phyloP scores from a whole-genome alignment of 2,888 invertebrate genomes.

The Drosophila multiciliata region DNA sequence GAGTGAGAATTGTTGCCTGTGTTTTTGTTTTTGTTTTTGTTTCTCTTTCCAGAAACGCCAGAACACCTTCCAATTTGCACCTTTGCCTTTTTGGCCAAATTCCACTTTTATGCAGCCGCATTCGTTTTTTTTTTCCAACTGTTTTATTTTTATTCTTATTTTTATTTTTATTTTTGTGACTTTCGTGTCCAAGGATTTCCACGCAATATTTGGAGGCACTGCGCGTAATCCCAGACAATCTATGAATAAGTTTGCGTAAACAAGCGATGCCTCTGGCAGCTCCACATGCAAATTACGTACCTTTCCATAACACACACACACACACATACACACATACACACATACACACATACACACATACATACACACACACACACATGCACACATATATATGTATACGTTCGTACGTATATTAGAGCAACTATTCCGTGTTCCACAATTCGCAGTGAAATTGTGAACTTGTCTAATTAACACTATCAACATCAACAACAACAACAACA shows the following conservation, averaged over 20 bases:
- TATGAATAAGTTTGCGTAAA: slow-evolving; percentile 69
- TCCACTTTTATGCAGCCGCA: slow-evolving; percentile 29
- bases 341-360: slow-evolving; percentile 11
- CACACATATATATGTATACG: slow-evolving; percentile 5
- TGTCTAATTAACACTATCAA: slow-evolving; percentile 47
- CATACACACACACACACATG: slow-evolving; percentile 7
- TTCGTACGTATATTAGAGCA: slow-evolving; percentile 2
- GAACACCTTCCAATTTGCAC: slow-evolving; percentile 36
- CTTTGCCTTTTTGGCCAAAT: slow-evolving; percentile 22
- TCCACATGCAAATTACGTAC: slow-evolving; percentile 18
- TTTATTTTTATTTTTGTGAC: slow-evolving; percentile 2
- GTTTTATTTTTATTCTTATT: neutral
- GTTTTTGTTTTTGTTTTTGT: slow-evolving; percentile 3
- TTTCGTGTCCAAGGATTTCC: neutral
- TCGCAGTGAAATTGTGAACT: slow-evolving; percentile 28
- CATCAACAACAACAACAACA: neutral
- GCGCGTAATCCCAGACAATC: slow-evolving; percentile 59
- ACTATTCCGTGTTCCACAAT: slow-evolving; percentile 34
- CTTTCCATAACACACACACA: slow-evolving; percentile 16
- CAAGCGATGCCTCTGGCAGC: slow-evolving; percentile 30
- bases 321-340: slow-evolving; percentile 3
- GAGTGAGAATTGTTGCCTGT: slow-evolving; percentile 2
- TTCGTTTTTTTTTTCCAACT: slow-evolving; percentile 44
- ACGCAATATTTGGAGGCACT: slow-evolving; percentile 8
- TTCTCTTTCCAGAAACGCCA: neutral